Conservation (phyloP, 1,140 invertebrate genomes). For the Dermatophagoides farinae region DNA sequence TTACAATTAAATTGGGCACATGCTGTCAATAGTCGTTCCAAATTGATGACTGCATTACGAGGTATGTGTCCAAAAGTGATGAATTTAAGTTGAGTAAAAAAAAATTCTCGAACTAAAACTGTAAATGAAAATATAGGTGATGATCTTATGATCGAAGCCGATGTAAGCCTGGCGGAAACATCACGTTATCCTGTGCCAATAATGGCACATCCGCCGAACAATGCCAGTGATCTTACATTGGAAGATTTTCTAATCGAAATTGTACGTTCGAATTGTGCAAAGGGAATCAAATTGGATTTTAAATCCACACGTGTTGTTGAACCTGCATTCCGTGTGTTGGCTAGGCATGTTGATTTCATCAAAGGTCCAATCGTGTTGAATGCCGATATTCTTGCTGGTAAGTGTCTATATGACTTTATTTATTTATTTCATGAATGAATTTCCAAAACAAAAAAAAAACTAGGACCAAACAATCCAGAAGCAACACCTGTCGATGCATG, state of each 20-base stretch:
- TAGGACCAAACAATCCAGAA: slow-evolving; percentile 43
- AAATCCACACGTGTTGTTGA: slow-evolving; percentile 48
- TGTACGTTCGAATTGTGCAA: slow-evolving; percentile 29
- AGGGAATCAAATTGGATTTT: slow-evolving; percentile 71
- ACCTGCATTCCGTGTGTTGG: slow-evolving; percentile 16
- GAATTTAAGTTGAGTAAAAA: background rate
- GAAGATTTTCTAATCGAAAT: slow-evolving; percentile 44
- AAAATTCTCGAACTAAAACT: background rate
- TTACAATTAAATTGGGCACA: slow-evolving; percentile 50
- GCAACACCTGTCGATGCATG: slow-evolving; percentile 40
- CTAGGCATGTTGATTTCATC: slow-evolving; percentile 12
- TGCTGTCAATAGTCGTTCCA: slow-evolving; percentile 45
- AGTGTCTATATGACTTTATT: background rate
- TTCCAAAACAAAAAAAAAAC: too few relatives aligned
- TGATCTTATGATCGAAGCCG: slow-evolving; percentile 65
- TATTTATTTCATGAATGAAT: background rate
- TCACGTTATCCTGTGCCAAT: slow-evolving; percentile 37
- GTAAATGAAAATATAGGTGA: slow-evolving; percentile 28
- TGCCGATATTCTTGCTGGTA: slow-evolving; percentile 53
- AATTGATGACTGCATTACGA: slow-evolving; percentile 37
- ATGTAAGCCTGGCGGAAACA: slow-evolving; percentile 43
- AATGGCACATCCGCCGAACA: slow-evolving; percentile 61
- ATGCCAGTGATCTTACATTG: slow-evolving; percentile 49
- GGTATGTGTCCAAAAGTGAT: slow-evolving; percentile 24
- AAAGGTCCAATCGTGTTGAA: slow-evolving; percentile 56